These are phyloP conservation scores for Sturnira hondurensis DNA, from an alignment of 2,113 vertebrate species.

Conservation along the genomic window DNA sequence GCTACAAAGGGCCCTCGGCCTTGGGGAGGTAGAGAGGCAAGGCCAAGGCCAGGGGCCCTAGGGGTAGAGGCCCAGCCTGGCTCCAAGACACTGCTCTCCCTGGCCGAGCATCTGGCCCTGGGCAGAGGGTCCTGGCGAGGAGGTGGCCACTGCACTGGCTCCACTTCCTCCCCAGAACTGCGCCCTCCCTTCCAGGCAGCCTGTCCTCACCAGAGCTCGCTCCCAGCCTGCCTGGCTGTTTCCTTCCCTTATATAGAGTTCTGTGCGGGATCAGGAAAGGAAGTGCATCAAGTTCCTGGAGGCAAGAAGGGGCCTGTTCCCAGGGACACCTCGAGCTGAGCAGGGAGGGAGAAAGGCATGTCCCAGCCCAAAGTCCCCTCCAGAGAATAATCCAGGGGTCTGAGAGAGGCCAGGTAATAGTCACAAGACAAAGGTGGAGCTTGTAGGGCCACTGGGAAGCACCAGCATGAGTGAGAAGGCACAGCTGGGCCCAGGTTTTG, in stretches of 20 bases:
- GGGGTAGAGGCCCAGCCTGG: not conserved
- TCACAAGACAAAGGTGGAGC: not conserved
- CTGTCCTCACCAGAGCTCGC: not conserved
- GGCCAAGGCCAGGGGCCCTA: not conserved
- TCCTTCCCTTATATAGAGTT: slow-evolving; percentile 75
- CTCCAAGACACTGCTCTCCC: not conserved
- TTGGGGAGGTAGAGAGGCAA: rapidly evolving
- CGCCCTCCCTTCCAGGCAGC: not conserved
- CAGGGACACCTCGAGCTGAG: slow-evolving; percentile 10
- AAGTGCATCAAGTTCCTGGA: slow-evolving; percentile 48
- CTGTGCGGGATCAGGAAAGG: slow-evolving; percentile 20
- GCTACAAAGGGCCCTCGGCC: not conserved
- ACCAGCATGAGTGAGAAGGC: not conserved
- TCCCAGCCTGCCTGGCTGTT: not conserved
- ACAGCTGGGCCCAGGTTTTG: not conserved
- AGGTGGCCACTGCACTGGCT: not conserved
- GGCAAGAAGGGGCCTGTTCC: slow-evolving; percentile 61
- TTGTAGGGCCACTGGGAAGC: rapidly evolving
- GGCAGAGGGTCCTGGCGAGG: not conserved
- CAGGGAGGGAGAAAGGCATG: not conserved
- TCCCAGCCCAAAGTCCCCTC: not conserved
- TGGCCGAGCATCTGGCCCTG: not conserved
- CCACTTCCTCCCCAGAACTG: not conserved
- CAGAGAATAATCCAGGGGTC: not conserved
- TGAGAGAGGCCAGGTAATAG: not conserved